Evolutionary conservation across 2,113 vertebrate species (phyloP).

Genomic region (Ibidorhyncha struthersii): DNA sequence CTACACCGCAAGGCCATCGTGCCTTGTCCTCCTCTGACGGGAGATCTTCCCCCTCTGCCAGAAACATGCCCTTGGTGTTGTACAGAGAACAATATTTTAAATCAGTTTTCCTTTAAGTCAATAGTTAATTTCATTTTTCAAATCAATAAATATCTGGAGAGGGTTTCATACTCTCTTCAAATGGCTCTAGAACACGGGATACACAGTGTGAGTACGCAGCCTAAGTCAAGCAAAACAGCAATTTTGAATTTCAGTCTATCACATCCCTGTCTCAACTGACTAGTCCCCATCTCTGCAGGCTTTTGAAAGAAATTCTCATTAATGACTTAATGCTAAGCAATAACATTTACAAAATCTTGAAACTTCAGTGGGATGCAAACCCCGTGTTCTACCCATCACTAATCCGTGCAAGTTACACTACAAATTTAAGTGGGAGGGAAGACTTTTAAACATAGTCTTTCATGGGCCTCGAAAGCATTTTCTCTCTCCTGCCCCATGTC

Average conservation of each 20-base stretch:
- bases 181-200: neutral
- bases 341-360: neutral
- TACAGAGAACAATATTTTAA: neutral
- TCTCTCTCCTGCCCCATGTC: neutral
- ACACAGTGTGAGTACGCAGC: rapidly evolving
- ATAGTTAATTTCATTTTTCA: neutral
- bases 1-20: neutral
- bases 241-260: neutral
- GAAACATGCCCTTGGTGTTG: neutral
- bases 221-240: neutral
- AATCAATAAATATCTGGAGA: neutral
- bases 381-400: neutral
- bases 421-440: neutral
- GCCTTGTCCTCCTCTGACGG: neutral
- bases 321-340: neutral
- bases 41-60: neutral
- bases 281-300: neutral
- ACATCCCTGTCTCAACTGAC: neutral
- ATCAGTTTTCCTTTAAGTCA: neutral
- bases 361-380: neutral
- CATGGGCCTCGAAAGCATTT: neutral
- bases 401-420: neutral
- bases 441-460: neutral
- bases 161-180: neutral
- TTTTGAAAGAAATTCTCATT: neutral